These are phyloP conservation scores for Otolemur crassicaudatus DNA, from an alignment of 2,797 vertebrate species.

Conservation along the genomic window DNA sequence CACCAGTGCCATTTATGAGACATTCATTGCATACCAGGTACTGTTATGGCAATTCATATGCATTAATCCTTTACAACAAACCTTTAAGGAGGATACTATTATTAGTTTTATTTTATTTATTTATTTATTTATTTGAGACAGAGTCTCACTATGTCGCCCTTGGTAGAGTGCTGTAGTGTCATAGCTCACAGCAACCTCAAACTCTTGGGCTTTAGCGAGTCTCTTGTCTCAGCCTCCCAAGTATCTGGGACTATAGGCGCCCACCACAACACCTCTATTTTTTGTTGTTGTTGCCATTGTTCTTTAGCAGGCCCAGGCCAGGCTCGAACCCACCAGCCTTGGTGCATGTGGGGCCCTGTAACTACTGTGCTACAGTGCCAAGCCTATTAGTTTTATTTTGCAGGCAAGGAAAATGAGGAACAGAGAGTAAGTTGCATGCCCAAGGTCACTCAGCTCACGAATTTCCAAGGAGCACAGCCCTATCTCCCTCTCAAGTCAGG, in stretches of 20 bases:
- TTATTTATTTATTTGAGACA: not conserved
- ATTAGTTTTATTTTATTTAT: not conserved
- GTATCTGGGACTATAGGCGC: too few relatives aligned
- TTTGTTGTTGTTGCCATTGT: too few relatives aligned
- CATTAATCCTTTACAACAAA: not conserved
- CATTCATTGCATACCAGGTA: rapidly evolving
- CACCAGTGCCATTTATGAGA: not conserved
- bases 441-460: not conserved
- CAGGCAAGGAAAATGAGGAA: not conserved
- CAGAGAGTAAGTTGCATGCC: not conserved
- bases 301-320: too few relatives aligned
- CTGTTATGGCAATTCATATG: not conserved
- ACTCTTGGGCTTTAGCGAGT: too few relatives aligned
- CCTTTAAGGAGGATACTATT: not conserved
- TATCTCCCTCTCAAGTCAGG: not conserved
- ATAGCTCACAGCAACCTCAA: too few relatives aligned
- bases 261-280: too few relatives aligned
- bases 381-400: not conserved
- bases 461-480: not conserved
- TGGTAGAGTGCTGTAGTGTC: too few relatives aligned
- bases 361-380: too few relatives aligned
- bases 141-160: too few relatives aligned
- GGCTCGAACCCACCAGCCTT: too few relatives aligned
- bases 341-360: too few relatives aligned
- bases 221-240: too few relatives aligned